phyloP scores from a whole-genome alignment of 1,140 invertebrate genomes.

The Akabosia matsudoensis region DNA sequence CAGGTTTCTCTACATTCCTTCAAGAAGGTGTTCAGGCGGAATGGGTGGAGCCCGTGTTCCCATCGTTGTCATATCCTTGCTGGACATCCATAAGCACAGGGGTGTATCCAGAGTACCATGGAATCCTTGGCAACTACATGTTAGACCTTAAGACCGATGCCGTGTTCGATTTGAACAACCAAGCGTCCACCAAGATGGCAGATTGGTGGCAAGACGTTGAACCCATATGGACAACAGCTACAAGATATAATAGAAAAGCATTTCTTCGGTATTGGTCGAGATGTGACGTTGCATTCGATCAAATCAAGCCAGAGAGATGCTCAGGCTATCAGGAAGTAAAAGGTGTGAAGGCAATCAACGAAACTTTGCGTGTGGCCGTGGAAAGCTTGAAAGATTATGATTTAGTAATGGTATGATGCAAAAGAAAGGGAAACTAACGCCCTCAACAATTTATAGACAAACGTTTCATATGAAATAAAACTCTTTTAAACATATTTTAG shows the following conservation, averaged over 20 bases:
- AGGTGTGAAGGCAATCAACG: constrained; percentile 27
- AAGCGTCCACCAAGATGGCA: constrained; percentile 44
- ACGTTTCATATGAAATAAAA: too few relatives aligned
- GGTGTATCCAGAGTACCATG: constrained; percentile 47
- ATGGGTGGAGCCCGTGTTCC: constrained; percentile 50
- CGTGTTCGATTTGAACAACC: constrained; percentile 45
- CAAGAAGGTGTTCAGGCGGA: constrained; percentile 49
- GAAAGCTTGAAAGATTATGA: constrained; percentile 41
- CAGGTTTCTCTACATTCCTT: constrained; percentile 48
- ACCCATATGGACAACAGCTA: constrained; percentile 52
- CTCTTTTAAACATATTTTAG: constrained; percentile 38
- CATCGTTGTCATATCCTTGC: constrained; percentile 49
- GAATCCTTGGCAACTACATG: constrained; percentile 52
- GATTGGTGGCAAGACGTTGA: constrained; percentile 53
- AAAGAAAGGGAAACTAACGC: too few relatives aligned
- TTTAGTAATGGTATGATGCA: constrained; percentile 40
- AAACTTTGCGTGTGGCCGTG: constrained; percentile 31
- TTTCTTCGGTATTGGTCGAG: constrained; percentile 53
- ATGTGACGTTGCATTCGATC: constrained; percentile 53
- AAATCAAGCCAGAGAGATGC: constrained; percentile 50
- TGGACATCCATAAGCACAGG: constrained; percentile 50
- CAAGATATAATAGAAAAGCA: constrained; percentile 49
- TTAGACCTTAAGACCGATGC: constrained; percentile 50
- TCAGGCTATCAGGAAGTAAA: constrained; percentile 22
- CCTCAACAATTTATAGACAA: too few relatives aligned